Evolutionary conservation across 2,113 vertebrate species (phyloP).

Genomic region (Prunella fulvescens): DNA sequence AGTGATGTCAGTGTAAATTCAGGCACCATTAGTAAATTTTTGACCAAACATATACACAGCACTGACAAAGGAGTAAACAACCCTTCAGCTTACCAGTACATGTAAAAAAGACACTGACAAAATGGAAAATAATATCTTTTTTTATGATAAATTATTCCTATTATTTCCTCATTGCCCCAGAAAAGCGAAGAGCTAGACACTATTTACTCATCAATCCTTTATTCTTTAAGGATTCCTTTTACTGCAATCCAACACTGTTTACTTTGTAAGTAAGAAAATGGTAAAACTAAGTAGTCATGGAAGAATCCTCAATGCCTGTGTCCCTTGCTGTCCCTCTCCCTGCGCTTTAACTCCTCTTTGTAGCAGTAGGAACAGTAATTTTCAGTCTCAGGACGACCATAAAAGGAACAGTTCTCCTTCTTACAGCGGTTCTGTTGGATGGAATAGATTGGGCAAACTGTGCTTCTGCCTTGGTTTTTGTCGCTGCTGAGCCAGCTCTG

Average conservation of each 20-base stretch:
- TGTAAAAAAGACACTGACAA: slow-evolving; percentile 75
- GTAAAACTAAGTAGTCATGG: slow-evolving; percentile 57
- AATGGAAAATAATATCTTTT: slow-evolving; percentile 66
- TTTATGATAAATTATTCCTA: slow-evolving; percentile 64
- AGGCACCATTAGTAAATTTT: slow-evolving; percentile 82
- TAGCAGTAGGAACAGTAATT: slow-evolving; percentile 98
- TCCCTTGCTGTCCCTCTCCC: slow-evolving; percentile 83
- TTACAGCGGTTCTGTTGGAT: slow-evolving; percentile 93
- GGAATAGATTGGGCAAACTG: slow-evolving; percentile 82
- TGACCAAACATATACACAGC: slow-evolving; percentile 77
- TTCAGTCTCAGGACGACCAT: slow-evolving; percentile 93
- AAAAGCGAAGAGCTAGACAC: slow-evolving; percentile 54
- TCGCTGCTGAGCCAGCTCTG: slow-evolving; percentile 85
- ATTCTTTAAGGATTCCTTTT: slow-evolving; percentile 45
- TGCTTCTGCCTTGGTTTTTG: slow-evolving; percentile 82
- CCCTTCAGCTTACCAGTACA: slow-evolving; percentile 70
- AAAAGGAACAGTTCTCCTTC: slow-evolving; percentile 97
- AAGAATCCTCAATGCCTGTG: slow-evolving; percentile 77
- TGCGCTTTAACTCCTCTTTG: slow-evolving; percentile 92
- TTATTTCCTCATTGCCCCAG: slow-evolving; percentile 10
- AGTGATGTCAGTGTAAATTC: slow-evolving; percentile 83
- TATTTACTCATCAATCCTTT: slow-evolving; percentile 51
- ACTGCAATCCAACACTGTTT: slow-evolving; percentile 39
- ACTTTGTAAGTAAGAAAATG: slow-evolving; percentile 70
- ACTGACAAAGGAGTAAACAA: slow-evolving; percentile 76